Evolutionary conservation across 2,888 invertebrate species (phyloP).

Genomic region (Drosophila maculinotata): DNA sequence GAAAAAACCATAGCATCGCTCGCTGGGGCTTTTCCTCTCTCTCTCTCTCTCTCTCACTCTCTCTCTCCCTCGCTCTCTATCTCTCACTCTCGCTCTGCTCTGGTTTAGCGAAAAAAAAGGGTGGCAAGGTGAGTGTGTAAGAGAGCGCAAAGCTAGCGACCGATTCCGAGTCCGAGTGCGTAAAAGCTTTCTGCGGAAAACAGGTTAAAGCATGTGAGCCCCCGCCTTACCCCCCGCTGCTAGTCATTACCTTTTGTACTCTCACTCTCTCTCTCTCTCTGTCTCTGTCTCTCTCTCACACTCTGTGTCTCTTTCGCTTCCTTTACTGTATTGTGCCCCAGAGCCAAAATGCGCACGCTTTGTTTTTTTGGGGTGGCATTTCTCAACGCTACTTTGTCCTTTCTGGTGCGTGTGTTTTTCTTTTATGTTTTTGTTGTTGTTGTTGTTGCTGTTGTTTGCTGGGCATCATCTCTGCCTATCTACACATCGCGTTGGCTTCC

Average conservation of each 20-base stretch:
- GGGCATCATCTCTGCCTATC: constrained; percentile 63
- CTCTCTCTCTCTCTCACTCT: constrained; percentile 1
- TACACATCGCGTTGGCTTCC: constrained; percentile 60
- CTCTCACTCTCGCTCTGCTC: constrained; percentile 24
- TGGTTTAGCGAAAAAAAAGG: constrained; percentile 45
- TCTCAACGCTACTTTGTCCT: constrained; percentile 40
- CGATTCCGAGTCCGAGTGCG: constrained; percentile 59
- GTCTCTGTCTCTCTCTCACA: constrained; percentile 11
- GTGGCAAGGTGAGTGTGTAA: constrained; percentile 59
- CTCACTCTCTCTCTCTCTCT: constrained; percentile 17
- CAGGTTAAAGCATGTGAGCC: constrained; percentile 74
- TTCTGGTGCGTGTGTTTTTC: constrained; percentile 50
- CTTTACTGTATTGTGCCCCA: constrained; percentile 65
- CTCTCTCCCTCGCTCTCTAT: constrained; percentile 6
- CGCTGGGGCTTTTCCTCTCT: constrained; percentile 40
- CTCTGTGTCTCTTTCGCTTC: constrained; percentile 32
- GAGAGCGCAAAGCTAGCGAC: constrained; percentile 27
- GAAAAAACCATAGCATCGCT: constrained; percentile 35
- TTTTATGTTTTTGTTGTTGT: constrained; percentile 44
- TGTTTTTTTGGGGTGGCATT: constrained; percentile 76
- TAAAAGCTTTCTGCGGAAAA: constrained; percentile 74
- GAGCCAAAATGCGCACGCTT: constrained; percentile 70
- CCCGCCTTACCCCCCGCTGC: constrained; percentile 47
- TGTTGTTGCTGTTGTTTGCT: constrained; percentile 51
- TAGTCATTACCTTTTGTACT: constrained; percentile 16